Base-by-base conservation (phyloP, 2,113 vertebrate species). In the Percopsis transmontana region DNA sequence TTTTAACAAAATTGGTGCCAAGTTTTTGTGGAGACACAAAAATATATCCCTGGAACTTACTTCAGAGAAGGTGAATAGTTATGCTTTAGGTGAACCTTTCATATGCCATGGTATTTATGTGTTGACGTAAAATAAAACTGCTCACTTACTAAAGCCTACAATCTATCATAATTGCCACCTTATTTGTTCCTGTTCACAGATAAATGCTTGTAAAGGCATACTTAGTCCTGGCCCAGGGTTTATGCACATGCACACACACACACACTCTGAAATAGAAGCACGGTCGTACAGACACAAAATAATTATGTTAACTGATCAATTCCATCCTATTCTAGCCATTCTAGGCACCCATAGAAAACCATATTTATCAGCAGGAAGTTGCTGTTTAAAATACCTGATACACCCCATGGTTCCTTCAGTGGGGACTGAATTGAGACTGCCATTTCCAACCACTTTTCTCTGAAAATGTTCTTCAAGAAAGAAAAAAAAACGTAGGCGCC, bases 321-420 rank as follows among this genome's bases (percentile, higher is more conserved):
- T 33, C 2, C 5, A 6, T 33, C 27, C 5, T 7, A 33, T 33
- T 33, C 27, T 1, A 33, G 27, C 5, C 27, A 33, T 33, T 33
- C 27, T 1, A 33, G 27, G 27, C 27, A 33, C 27, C 27, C 5
- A 7, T 33, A 33, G 27, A 33, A 33, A 33, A 39, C 77, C 70
- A 66, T 80, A 68, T 57, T 79, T 78, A 80, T 81, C 76, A 72
- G 77, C 52, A 54, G 58, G 63, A 84, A 72, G 60, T 62, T 71
- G 67, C 67, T 76, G 69, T 67, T 76, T 77, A 66, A 77, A 76
- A 70, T 42, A 59, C 67, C 71, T 77, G 59, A 38, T 74, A 74
- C 67, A 69, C 76, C 66, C 76, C 58, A 81, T 80, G 56, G 38
- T 38, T 69, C 44, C 56, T 24, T 68, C 27, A 62, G 44, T 56